These are phyloP conservation scores for Pyrgilauda ruficollis DNA, from an alignment of 2,113 vertebrate species.

Conservation along the genomic window DNA sequence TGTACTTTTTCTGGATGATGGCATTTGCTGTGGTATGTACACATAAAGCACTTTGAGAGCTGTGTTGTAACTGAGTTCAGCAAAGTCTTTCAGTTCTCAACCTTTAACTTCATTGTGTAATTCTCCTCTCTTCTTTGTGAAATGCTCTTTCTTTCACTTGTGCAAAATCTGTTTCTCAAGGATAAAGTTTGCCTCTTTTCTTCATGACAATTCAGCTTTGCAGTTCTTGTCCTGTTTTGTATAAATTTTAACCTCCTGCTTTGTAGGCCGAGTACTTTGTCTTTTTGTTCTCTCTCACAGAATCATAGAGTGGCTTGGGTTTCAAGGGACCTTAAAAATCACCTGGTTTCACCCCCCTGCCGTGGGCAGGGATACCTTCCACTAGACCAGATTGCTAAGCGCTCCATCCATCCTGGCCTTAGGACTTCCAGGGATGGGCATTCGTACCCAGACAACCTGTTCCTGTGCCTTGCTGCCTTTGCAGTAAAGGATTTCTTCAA, in stretches of 20 bases:
- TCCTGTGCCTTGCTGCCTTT: background rate
- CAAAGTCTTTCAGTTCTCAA: background rate
- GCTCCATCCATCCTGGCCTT: background rate
- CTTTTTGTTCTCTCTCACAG: background rate
- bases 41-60: background rate
- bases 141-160: background rate
- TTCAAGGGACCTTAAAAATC: background rate
- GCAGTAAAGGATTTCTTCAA: background rate
- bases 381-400: background rate
- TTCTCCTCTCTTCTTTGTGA: background rate
- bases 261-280: background rate
- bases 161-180: background rate
- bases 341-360: background rate
- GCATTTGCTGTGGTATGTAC: background rate
- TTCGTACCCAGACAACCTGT: background rate
- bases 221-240: background rate
- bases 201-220: background rate
- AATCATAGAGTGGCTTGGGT: background rate
- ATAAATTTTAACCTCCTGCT: background rate
- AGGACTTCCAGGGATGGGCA: background rate
- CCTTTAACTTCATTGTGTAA: background rate
- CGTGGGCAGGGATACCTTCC: background rate
- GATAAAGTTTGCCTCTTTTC: background rate
- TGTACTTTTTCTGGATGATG: background rate
- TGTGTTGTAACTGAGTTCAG: background rate